Base-by-base conservation (phyloP, 2,113 vertebrate genomes). In the Scophthalmus maximus region DNA sequence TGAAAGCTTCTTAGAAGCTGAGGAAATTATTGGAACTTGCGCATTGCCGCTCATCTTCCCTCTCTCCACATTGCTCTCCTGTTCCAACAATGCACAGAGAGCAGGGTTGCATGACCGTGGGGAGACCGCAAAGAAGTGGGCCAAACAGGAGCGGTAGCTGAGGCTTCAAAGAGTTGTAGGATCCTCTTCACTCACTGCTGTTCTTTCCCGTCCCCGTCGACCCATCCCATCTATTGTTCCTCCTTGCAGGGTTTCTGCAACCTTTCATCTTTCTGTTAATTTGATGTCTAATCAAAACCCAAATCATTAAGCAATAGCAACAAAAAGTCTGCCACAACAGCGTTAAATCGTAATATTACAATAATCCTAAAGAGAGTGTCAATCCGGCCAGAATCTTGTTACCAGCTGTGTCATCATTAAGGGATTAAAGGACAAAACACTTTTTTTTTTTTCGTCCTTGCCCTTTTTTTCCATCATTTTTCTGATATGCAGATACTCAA, bases 21-120 rank as follows among this genome's bases (percentile, higher is more conserved):
- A 67, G 30, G 72, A 79, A 68, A 81, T 86, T 82, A 91, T 79
- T 84, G 75, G 75, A 83, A 64, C 61, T 51, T 60, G 84, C 61
- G 27, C 77, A 49, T 63, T 29, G 60, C 47, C 74, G 76, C 71
- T 77, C 87, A 53, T 74, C 63, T 68, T 36, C 32, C 36, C 42
- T 70, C 63, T 74, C 58, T 60, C 50, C 12, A 20, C 8, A 8
- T 74, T 83, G 64, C 71, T 59, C 76, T 68, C 62, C 55, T 77
- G 60, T 79, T 86, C 71, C 71, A 82, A 50, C 53, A 77, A 58
- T 58, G 61, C 65, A 71, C 49, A 76, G 36, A 63, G 57, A 78
- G 65, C 64, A 67, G 52, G 61, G 73, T 12, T 74, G 59, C 62
- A 74, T 70, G 74, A 74, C 79, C 23, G 51, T 57, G 10, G 65